A percentile compares a stretch with the other conserved stretches of the same genome.
These are phyloP conservation scores for Ceyx erithaca DNA, from an alignment of 2,797 vertebrate species.

Conservation along the genomic window DNA sequence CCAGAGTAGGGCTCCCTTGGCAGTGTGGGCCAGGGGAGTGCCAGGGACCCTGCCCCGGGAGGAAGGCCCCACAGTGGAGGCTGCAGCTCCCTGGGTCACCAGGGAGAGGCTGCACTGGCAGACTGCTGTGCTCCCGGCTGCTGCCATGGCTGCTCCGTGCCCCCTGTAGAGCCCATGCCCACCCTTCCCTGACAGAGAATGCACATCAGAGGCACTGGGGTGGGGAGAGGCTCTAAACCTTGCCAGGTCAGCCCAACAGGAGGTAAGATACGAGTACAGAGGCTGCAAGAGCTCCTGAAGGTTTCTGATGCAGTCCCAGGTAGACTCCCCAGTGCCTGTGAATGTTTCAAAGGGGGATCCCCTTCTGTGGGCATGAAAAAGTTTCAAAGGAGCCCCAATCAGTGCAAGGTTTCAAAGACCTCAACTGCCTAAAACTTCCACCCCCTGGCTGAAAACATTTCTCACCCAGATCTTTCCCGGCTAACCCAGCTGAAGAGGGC, in stretches of 20 bases:
- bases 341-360: conserved; percentile 62
- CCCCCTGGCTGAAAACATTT: conserved; percentile 3
- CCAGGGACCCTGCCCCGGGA: accelerated
- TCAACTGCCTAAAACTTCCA: conserved; percentile 22
- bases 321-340: conserved; percentile 39
- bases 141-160: conserved; percentile 6
- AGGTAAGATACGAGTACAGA: conserved; percentile 45
- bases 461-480: conserved; percentile 56
- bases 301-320: conserved; percentile 41
- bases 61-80: neutral
- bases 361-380: conserved; percentile 20
- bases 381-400: conserved; percentile 61
- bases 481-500: conserved; percentile 10
- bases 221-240: conserved; percentile 37
- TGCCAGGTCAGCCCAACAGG: conserved; percentile 32
- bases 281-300: conserved; percentile 34
- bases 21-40: accelerated
- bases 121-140: neutral
- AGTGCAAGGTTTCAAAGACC: conserved; percentile 56
- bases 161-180: neutral
- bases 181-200: neutral
- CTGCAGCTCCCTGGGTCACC: accelerated
- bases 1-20: accelerated
- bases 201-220: conserved; percentile 38
- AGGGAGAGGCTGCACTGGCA: neutral